These are phyloP conservation scores for Halcyon smyrnensis DNA, from an alignment of 2,797 vertebrate species.

Conservation along the genomic window DNA sequence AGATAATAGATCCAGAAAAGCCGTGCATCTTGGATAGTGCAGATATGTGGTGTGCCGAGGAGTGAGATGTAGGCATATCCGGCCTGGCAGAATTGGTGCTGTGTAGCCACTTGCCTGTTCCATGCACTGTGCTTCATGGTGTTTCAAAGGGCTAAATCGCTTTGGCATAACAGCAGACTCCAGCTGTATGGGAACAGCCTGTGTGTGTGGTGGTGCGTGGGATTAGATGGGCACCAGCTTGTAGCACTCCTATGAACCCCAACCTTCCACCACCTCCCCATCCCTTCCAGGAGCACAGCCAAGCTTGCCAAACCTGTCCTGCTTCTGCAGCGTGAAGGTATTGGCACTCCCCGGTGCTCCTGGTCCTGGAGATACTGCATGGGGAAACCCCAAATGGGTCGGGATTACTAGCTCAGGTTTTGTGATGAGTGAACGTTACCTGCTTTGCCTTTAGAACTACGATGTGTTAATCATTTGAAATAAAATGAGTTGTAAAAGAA, in stretches of 20 bases:
- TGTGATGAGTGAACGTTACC: neutral
- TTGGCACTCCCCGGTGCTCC: neutral
- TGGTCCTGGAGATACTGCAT: neutral
- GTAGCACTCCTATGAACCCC: neutral
- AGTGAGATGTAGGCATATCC: neutral
- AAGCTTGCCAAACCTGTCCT: neutral
- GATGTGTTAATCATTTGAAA: neutral
- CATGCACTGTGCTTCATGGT: fast-evolving
- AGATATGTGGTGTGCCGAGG: fast-evolving
- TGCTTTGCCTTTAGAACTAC: neutral
- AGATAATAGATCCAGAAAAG: neutral
- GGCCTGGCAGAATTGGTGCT: neutral
- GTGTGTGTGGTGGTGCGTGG: neutral
- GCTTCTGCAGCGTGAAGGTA: neutral
- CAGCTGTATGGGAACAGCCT: neutral
- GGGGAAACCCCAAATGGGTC: neutral
- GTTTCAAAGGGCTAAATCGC: neutral
- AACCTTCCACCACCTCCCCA: neutral
- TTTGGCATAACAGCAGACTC: neutral
- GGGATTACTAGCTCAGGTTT: neutral
- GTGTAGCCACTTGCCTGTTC: neutral
- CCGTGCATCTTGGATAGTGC: neutral
- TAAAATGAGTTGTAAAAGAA: neutral
- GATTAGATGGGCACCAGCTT: neutral
- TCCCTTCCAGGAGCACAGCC: neutral